A percentile compares a stretch with the other conserved stretches of the same genome.
phyloP scores from a whole-genome alignment of 2,888 invertebrate genomes.

The Caenorhabditis sulstoni region DNA sequence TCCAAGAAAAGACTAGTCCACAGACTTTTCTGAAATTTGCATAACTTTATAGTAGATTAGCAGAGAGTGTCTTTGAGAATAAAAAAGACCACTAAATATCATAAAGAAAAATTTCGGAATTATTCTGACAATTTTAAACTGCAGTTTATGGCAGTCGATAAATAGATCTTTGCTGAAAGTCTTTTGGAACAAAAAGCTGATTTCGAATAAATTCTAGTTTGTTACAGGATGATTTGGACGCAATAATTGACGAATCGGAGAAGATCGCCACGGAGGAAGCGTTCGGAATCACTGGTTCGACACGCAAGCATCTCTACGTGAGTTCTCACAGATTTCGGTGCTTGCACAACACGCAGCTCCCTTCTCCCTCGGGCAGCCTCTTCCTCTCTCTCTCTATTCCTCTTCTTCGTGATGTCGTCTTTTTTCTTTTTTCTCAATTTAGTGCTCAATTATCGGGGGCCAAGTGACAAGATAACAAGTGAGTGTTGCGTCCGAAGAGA shows the following conservation, averaged over 20 bases:
- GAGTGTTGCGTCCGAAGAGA: conserved; percentile 28
- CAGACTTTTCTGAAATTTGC: too few relatives aligned
- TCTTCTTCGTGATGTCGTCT: background rate
- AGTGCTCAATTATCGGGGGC: conserved; percentile 43
- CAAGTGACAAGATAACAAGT: conserved; percentile 42
- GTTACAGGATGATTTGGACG: conserved; percentile 37
- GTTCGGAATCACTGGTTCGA: conserved; percentile 27
- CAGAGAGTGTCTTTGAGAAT: too few relatives aligned
- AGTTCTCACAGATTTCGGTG: conserved; percentile 4
- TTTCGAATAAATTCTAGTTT: too few relatives aligned
- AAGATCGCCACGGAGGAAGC: conserved; percentile 44
- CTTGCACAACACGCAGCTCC: background rate
- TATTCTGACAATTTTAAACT: too few relatives aligned
- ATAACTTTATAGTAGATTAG: too few relatives aligned
- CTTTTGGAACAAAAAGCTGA: too few relatives aligned
- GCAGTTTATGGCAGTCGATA: too few relatives aligned
- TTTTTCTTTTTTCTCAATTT: conserved; percentile 18
- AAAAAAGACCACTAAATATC: too few relatives aligned
- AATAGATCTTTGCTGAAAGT: too few relatives aligned
- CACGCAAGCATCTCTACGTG: conserved; percentile 32
- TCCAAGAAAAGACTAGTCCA: too few relatives aligned
- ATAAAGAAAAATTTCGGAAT: too few relatives aligned
- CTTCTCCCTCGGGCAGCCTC: background rate
- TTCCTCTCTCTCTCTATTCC: background rate
- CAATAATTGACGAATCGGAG: conserved; percentile 39